A percentile compares a stretch with the other conserved stretches of the same genome.
Conservation (phyloP, 2,113 vertebrate genomes). For the Odocoileus hemionus region DNA sequence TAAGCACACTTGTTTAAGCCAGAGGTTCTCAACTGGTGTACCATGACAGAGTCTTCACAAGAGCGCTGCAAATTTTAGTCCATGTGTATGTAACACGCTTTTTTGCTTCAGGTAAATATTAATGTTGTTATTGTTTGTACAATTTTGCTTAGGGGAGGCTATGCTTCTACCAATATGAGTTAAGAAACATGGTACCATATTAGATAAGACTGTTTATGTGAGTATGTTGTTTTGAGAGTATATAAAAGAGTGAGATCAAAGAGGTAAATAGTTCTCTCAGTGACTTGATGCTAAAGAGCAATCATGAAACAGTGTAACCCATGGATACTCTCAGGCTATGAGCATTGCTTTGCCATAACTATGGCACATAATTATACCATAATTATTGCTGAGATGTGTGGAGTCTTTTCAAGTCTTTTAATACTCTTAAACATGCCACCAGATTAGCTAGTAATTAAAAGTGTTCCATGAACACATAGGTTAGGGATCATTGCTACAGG, state of each 20-base stretch:
- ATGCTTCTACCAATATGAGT: neutral
- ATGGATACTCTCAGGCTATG: neutral
- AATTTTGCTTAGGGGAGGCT: neutral
- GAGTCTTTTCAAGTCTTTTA: neutral
- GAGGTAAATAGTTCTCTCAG: neutral
- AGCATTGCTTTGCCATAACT: neutral
- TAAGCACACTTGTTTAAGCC: neutral
- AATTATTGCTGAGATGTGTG: neutral
- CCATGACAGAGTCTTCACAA: neutral
- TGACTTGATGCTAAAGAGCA: neutral
- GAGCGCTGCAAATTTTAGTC: neutral
- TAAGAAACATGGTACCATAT: neutral
- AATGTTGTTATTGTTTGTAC: constrained; percentile 3
- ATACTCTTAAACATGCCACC: neutral
- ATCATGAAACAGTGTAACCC: neutral
- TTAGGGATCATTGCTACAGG: neutral
- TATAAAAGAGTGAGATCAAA: neutral
- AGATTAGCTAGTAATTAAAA: constrained; percentile 17
- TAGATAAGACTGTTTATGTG: neutral
- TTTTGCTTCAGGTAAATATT: constrained; percentile 31
- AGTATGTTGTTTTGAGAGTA: neutral
- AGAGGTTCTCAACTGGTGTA: neutral
- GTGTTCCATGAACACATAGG: neutral
- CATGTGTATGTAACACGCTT: neutral
- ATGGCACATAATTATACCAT: neutral